These are phyloP conservation scores for Ctenoplectra terminalis DNA, from an alignment of 1,140 invertebrate species.

Conservation along the genomic window DNA sequence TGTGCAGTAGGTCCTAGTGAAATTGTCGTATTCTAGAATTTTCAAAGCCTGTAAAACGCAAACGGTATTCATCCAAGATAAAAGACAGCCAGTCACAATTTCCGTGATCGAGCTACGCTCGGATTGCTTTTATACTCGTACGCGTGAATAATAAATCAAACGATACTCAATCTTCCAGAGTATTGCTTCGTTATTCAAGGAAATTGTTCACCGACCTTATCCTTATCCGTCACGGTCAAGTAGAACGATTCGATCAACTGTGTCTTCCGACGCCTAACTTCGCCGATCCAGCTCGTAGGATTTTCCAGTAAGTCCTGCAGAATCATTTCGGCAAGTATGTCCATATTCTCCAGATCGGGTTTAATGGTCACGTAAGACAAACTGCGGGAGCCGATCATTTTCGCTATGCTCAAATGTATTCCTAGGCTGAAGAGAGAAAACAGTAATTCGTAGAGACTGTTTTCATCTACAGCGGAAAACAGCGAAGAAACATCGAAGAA, in stretches of 20 bases:
- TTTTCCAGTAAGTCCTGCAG: constrained; percentile 63
- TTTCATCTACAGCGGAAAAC: too few relatives aligned
- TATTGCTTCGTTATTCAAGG: not conserved
- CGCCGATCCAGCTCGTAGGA: constrained; percentile 71
- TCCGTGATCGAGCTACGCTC: not conserved
- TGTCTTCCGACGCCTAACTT: constrained; percentile 66
- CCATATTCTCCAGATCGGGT: constrained; percentile 73
- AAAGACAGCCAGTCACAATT: not conserved
- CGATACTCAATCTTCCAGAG: not conserved
- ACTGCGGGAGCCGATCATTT: constrained; percentile 67
- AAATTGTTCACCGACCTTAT: constrained; percentile 67
- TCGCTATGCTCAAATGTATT: constrained; percentile 74
- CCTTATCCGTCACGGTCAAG: constrained; percentile 70
- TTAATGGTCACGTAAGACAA: constrained; percentile 68
- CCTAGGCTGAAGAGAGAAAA: constrained; percentile 62
- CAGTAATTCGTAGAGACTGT: too few relatives aligned
- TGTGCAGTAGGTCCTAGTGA: constrained; percentile 72
- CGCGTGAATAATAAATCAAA: not conserved
- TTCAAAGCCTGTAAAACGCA: constrained; percentile 66
- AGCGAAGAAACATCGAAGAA: not conserved
- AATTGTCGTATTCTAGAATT: constrained; percentile 76
- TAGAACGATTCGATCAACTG: constrained; percentile 78
- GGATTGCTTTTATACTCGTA: not conserved
- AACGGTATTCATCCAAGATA: not conserved
- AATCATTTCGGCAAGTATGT: constrained; percentile 70